Evolutionary conservation across 1,140 invertebrate species (phyloP).

Genomic region (Drosophila funebris): DNA sequence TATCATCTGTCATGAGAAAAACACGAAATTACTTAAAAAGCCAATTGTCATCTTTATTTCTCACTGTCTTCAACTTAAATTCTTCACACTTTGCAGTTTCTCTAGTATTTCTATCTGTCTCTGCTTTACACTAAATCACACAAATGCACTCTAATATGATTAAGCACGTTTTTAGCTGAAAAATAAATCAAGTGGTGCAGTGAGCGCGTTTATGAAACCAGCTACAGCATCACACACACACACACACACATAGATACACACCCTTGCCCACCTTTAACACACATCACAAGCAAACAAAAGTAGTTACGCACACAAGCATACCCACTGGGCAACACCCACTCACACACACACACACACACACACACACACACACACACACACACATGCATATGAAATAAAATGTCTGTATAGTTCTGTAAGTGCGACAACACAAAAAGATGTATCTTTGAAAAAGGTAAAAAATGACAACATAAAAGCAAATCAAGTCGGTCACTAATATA

Average conservation of each 20-base stretch:
- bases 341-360: slow-evolving; percentile 2
- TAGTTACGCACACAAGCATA: slow-evolving; percentile 27
- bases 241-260: slow-evolving; percentile 40
- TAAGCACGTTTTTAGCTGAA: slow-evolving; percentile 79
- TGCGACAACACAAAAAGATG: slow-evolving; percentile 55
- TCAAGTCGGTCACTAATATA: background rate
- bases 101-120: slow-evolving; percentile 2
- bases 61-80: slow-evolving; percentile 13
- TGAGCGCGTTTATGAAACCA: slow-evolving; percentile 64
- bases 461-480: slow-evolving; percentile 24
- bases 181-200: slow-evolving; percentile 74
- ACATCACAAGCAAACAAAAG: slow-evolving; percentile 31
- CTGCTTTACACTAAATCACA: slow-evolving; percentile 70
- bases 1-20: background rate
- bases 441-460: slow-evolving; percentile 13
- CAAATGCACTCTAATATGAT: slow-evolving; percentile 81
- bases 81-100: background rate
- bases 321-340: slow-evolving; percentile 14
- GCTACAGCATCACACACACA: slow-evolving; percentile 37
- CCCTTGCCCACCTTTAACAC: background rate
- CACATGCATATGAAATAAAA: slow-evolving; percentile 32
- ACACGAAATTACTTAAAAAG: background rate
- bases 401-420: slow-evolving; percentile 50
- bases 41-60: slow-evolving; percentile 31
- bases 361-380: background rate